Base-by-base conservation (phyloP, 2,113 vertebrate genomes). In the Erinaceus europaeus region DNA sequence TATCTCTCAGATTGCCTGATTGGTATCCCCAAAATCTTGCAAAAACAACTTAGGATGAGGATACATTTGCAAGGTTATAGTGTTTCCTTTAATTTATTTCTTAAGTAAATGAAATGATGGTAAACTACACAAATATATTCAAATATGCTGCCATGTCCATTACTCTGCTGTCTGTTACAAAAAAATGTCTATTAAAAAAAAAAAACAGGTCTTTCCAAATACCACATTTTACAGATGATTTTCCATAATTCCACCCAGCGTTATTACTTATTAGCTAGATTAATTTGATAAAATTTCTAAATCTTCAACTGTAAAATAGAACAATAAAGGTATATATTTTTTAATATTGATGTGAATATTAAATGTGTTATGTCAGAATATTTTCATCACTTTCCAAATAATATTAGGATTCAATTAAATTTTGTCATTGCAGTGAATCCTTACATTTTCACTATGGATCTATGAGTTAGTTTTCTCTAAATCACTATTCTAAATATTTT, bases 261-360 rank as follows among this genome's bases (percentile, higher is more conserved):
- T 87, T 57, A 46, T 48, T 44, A 55, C 11, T 88, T 90, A 72
- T 27, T 64, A 89, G 80, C 62, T 62, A 3, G n/a, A 29, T 84
- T 52, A 29, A 57, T 38, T 89, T 87, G 64, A 62, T 50, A 44
- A 55, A 81, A 1, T 81, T 76, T 25, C n/a, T 72, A 77, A 75
- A 68, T 68, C 52, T 38, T 69, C 8, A 61, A 82, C 55, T 92
- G 23, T 85, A 91, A 90, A 88, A 68, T 38, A 10, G 76, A 92
- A 69, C 27, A 65, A 34, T 87, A 68, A 55, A 25, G 59, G 57
- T 46, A 61, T 29, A 32, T n/a, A 34, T 38, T 48, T 76, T 65
- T 85, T 84, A 78, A 21, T 8, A 5, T 36, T 84, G 36, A 13
- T 38, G 52, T 57, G 5, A 44, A 76, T 29, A 52, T 48, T 48